These are phyloP conservation scores for Gavialis gangeticus DNA, from an alignment of 2,113 vertebrate genomes.

Conservation along the genomic window DNA sequence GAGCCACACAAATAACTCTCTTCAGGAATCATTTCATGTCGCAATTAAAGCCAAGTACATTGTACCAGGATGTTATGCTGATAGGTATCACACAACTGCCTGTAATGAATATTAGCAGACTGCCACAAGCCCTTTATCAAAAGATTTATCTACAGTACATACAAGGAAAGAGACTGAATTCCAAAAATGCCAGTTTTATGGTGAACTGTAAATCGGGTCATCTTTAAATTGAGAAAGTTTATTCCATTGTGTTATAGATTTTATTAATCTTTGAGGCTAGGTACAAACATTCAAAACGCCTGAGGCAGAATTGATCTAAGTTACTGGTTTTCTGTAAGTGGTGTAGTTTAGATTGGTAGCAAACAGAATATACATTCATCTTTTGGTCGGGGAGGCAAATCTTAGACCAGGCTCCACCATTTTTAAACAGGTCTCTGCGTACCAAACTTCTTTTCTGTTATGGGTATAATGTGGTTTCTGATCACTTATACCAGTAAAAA, in stretches of 20 bases:
- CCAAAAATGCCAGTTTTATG: neutral
- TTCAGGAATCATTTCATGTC: neutral
- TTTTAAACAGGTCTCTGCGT: too few relatives aligned
- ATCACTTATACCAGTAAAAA: too few relatives aligned
- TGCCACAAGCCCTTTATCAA: neutral
- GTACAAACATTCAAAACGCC: neutral
- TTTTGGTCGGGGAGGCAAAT: too few relatives aligned
- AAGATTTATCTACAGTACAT: accelerated
- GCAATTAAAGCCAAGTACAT: neutral
- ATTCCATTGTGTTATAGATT: neutral
- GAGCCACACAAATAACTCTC: neutral
- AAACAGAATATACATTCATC: too few relatives aligned
- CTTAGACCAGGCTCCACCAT: too few relatives aligned
- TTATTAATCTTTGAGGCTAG: neutral
- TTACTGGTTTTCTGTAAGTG: too few relatives aligned
- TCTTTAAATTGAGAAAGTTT: neutral
- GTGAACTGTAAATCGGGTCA: neutral
- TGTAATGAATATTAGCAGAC: accelerated
- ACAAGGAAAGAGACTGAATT: neutral
- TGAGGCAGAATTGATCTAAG: too few relatives aligned
- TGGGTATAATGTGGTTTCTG: too few relatives aligned
- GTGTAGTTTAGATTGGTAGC: too few relatives aligned
- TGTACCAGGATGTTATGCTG: accelerated
- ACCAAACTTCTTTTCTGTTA: too few relatives aligned
- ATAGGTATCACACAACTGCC: neutral